Conservation (phyloP, 1,140 invertebrate species). For the Ips nitidus region DNA sequence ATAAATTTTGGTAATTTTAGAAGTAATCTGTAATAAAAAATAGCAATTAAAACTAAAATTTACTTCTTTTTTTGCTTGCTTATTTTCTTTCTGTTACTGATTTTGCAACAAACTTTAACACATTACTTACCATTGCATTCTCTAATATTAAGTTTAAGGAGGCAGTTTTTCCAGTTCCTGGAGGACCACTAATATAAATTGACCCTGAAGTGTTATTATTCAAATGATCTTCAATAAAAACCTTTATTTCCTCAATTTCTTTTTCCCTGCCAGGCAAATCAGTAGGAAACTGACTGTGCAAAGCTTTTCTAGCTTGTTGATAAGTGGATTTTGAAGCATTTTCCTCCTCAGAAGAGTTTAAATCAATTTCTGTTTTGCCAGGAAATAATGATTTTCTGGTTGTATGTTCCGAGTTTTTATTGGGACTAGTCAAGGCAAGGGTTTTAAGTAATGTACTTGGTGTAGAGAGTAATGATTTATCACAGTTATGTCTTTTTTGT, state of each 20-base stretch:
- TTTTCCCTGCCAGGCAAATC: slow-evolving; percentile 75
- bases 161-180: slow-evolving; percentile 96
- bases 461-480: slow-evolving; percentile 31
- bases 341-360: neutral
- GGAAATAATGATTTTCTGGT: slow-evolving; percentile 7
- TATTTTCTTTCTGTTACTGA: neutral
- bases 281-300: slow-evolving; percentile 71
- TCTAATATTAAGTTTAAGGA: slow-evolving; percentile 74
- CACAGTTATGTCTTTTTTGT: slow-evolving; percentile 37
- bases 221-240: slow-evolving; percentile 71
- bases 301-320: slow-evolving; percentile 61
- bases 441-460: slow-evolving; percentile 43
- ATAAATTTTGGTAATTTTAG: slow-evolving; percentile 68
- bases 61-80: neutral
- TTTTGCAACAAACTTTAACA: neutral
- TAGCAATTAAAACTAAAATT: neutral
- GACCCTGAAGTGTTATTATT: slow-evolving; percentile 70
- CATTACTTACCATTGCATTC: slow-evolving; percentile 44
- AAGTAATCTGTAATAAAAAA: slow-evolving; percentile 41
- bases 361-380: slow-evolving; percentile 24
- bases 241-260: slow-evolving; percentile 69
- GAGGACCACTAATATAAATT: slow-evolving; percentile 92
- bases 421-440: slow-evolving; percentile 40
- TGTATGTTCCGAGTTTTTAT: slow-evolving; percentile 10
- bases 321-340: slow-evolving; percentile 45